Base-by-base conservation (phyloP, 2,888 invertebrate species). In the Tachystola acroxantha region DNA sequence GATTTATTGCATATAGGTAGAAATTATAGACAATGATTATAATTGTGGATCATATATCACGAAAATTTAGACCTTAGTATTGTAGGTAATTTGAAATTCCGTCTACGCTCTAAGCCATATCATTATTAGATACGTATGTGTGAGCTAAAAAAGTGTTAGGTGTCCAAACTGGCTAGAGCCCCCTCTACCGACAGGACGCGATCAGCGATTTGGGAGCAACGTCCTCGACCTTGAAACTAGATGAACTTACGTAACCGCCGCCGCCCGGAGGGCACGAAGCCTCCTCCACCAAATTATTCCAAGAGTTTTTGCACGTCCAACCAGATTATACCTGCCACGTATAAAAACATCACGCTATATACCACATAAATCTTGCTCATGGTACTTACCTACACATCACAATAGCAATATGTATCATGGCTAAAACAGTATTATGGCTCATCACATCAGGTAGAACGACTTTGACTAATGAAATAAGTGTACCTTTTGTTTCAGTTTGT, bases 221-320 rank as follows among this genome's bases (percentile, higher is more conserved):
- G 86, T 75, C 84, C 86, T 69, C 84, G 82, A 74, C 86, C 86
- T 86, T 86, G 86, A 75, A 73, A 66, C 78, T 86, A 86, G 86
- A 81, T 84, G 85, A 82, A 84, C 84, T 84, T 84, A 85, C 69
- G 75, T 81, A 82, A 85, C 84, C 79, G 71, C 65, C 59, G 57
- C 56, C 64, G 69, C 71, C 66, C 55, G 64, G 64, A 70, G 69
- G 80, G 76, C 75, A 67, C 61, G 45, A 56, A 75, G 74, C 73
- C 71, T 78, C 73, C 71, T 78, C 74, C 73, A 69, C 79, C 79
- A 61, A 84, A 81, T 66, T 80, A 76, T 77, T 77, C 73, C 68
- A 70, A 56, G 40, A 68, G 62, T 82, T 84, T 84, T 84, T 84
- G 84, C 84, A 68, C 71, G 71, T 64, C 69, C 65, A 63, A 63